Base-by-base conservation (phyloP, 1,140 invertebrate genomes). In the Telenomus remus region DNA sequence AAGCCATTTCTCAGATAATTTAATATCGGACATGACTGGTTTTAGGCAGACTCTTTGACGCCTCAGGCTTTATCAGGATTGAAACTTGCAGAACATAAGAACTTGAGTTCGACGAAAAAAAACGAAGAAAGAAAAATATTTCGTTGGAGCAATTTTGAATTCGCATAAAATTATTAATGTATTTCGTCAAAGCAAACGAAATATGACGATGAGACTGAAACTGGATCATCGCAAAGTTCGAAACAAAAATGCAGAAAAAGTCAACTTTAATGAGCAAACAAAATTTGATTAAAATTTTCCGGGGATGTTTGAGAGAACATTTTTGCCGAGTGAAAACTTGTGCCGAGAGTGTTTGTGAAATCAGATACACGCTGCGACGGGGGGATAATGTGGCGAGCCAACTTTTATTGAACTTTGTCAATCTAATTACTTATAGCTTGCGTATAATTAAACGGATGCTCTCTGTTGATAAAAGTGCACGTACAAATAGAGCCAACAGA, bases 1-100 rank as follows among this genome's bases (percentile, higher is more conserved):
- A 55, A 69, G 60, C 60, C 65, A 69, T 78, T 78, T 73, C 65
- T 78, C 65, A 70, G 69, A 65, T 78, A 78, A 78, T 78, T 73
- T 73, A 78, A 78, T 78, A 69, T 73, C 66, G 47, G 16, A 33
- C 46, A 48, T 12, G 47, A 72, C 54, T 51, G 54, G 19, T 50
- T 42, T 15, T 53, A 39, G 46, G 12, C 14, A 65, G 63, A 61
- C 71, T 27, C 42, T 57, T 68, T 68, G 63, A 46, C 63, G 63
- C 71, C 61, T 66, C 56, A 57, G 57, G 63, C 57, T 55, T 68
- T 61, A 74, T 63, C 50, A 44, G 50, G 55, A 48, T 47, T 19
- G 59, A 50, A 57, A 33, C 65, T 27, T 27, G 19, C 49, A 27
- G 14, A 19, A 33, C 42, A 59, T 53, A 27, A 27, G 19, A 27